Evolutionary conservation across 2,113 vertebrate genomes (phyloP).

Genomic region (Callospermophilus lateralis): DNA sequence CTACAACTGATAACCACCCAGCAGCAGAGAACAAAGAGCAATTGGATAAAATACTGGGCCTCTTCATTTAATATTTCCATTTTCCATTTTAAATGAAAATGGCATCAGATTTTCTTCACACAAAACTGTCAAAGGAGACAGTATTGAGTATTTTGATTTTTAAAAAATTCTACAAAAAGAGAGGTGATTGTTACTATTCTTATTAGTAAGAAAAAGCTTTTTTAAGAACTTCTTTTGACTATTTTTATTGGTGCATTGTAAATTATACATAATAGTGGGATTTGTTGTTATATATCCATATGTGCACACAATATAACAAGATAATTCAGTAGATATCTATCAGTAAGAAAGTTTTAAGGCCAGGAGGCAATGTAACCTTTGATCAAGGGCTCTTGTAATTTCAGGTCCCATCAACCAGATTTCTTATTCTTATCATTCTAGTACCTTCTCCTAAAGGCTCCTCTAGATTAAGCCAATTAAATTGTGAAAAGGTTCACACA

Average conservation of each 20-base stretch:
- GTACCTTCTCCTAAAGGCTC: slow-evolving; percentile 52
- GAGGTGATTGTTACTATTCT: neutral
- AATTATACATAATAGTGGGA: too few relatives aligned
- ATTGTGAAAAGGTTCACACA: slow-evolving; percentile 74
- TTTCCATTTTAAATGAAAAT: slow-evolving; percentile 18
- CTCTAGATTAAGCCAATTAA: slow-evolving; percentile 72
- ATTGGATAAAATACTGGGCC: neutral
- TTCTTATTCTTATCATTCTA: slow-evolving; percentile 63
- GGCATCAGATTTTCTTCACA: neutral
- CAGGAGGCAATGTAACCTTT: neutral
- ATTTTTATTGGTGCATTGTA: too few relatives aligned
- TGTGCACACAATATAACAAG: too few relatives aligned
- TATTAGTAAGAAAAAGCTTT: neutral
- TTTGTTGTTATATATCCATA: too few relatives aligned
- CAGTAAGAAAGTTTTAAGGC: neutral
- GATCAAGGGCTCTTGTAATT: slow-evolving; percentile 43
- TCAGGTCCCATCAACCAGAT: slow-evolving; percentile 31
- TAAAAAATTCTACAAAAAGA: neutral
- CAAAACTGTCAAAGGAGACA: neutral
- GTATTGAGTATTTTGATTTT: neutral
- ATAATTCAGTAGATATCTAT: too few relatives aligned
- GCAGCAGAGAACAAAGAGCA: neutral
- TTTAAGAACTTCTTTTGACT: too few relatives aligned
- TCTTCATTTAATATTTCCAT: neutral
- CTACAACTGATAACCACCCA: neutral